Evolutionary conservation across 1,140 invertebrate species (phyloP).

Genomic region (Hetaerina americana): DNA sequence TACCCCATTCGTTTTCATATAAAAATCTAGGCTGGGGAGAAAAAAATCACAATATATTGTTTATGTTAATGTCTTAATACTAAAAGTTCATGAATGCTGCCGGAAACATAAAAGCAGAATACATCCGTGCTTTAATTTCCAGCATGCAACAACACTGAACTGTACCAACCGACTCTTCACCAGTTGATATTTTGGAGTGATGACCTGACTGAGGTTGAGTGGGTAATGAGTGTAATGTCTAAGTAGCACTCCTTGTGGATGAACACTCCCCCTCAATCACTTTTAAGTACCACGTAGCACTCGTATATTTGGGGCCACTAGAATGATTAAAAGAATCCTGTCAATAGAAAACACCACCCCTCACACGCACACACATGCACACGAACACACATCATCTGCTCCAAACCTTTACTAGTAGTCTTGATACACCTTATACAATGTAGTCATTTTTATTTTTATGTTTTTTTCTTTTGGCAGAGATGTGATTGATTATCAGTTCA

Average conservation of each 20-base stretch:
- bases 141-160: neutral
- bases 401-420: neutral
- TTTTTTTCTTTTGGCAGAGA: neutral
- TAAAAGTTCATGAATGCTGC: conserved; percentile 10
- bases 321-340: neutral
- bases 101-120: conserved; percentile 8
- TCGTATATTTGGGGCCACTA: neutral
- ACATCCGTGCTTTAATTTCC: conserved; percentile 5
- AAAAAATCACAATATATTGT: conserved; percentile 12
- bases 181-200: neutral
- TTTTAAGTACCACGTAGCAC: neutral
- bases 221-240: neutral
- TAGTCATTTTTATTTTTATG: neutral
- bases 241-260: neutral
- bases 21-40: conserved; percentile 14
- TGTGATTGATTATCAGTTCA: neutral
- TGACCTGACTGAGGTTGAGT: neutral
- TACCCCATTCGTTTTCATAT: conserved; percentile 14
- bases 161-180: conserved; percentile 1
- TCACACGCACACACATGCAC: too few species aligned
- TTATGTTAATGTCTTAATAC: conserved; percentile 6
- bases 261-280: neutral
- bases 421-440: neutral
- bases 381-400: neutral
- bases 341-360: neutral